Evolutionary conservation across 1,140 invertebrate species (phyloP), one percentile per base, ranked within the genome.

Genomic region (Pseudobourletiella spinata): DNA sequence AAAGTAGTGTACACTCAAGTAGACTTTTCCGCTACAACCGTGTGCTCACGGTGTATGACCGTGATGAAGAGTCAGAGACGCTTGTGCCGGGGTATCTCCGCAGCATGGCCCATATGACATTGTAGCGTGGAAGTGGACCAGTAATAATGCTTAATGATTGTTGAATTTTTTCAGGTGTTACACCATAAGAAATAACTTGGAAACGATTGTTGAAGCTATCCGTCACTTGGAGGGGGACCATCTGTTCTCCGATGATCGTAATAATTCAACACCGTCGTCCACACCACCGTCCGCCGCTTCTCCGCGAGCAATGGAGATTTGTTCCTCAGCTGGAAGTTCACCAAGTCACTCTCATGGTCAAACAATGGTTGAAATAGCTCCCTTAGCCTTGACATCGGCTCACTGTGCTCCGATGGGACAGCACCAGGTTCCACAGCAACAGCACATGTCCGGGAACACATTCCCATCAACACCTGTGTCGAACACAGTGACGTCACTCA

Each of bases 121-220:
- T n/a, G n/a, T n/a, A n/a, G n/a, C n/a, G n/a, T n/a, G n/a, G n/a
- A n/a, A n/a, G n/a, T n/a, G n/a, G n/a, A n/a, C n/a, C n/a, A n/a
- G n/a, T n/a, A n/a, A n/a, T n/a, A n/a, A n/a, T n/a, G n/a, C n/a
- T 48, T 39, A 39, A 39, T 39, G 8, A n/a, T 39, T 39, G n/a
- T 39, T n/a, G 32, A 48, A 20, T 48, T 48, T 48, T 20, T 62
- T 14, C 30, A 65, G 59, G 30, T 68, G 59, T 50, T 65, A 84
- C 70, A 88, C 88, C 28, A 91, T 90, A 48, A 82, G 91, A 39
- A 89, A 95, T 72, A 98, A 96, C 74, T 78, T 98, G 61, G 92
- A 98, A 74, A 97, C 95, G 1, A 98, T 98, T 63, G 92, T 97
- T 8, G 94, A 98, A 74, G 95, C 95, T 25, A 98, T 98, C 68